Conservation (phyloP, 2,888 invertebrate species). For the Eustalomyia histrio region DNA sequence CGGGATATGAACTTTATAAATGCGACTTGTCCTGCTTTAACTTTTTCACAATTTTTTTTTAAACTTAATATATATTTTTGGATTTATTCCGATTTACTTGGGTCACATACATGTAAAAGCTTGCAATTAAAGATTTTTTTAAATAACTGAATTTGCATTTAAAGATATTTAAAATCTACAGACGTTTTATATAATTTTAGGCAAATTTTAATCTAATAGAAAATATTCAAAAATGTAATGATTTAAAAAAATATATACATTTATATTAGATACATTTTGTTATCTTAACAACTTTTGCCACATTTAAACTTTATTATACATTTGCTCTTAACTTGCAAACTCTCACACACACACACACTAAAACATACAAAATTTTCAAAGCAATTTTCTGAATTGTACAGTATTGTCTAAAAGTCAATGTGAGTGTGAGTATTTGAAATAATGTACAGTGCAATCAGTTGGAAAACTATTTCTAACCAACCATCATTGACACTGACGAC, state of each 20-base stretch:
- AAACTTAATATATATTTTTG: too few relatives aligned
- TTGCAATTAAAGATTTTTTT: too few relatives aligned
- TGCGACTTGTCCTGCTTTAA: too few relatives aligned
- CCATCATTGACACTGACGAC: slow-evolving; percentile 38
- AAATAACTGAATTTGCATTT: too few relatives aligned
- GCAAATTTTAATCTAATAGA: neutral
- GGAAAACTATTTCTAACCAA: slow-evolving; percentile 60
- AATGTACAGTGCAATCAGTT: slow-evolving; percentile 59
- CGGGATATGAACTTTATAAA: too few relatives aligned
- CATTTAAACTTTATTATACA: slow-evolving; percentile 60
- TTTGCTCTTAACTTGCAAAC: slow-evolving; percentile 30
- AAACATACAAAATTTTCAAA: slow-evolving; percentile 45
- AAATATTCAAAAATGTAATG: neutral
- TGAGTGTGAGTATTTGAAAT: slow-evolving; percentile 45
- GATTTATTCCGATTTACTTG: too few relatives aligned
- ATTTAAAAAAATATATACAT: neutral
- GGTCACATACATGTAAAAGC: too few relatives aligned
- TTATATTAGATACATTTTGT: slow-evolving; percentile 38
- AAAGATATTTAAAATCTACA: too few relatives aligned
- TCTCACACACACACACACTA: neutral
- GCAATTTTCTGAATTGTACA: slow-evolving; percentile 53
- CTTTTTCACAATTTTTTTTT: too few relatives aligned
- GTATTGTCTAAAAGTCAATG: slow-evolving; percentile 31
- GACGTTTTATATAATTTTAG: neutral
- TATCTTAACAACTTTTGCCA: slow-evolving; percentile 62